Percentiles rank a stretch among this genome's conserved stretches.
These are phyloP conservation scores for Plemyria rubiginata DNA, from an alignment of 2,888 invertebrate genomes.

Conservation along the genomic window DNA sequence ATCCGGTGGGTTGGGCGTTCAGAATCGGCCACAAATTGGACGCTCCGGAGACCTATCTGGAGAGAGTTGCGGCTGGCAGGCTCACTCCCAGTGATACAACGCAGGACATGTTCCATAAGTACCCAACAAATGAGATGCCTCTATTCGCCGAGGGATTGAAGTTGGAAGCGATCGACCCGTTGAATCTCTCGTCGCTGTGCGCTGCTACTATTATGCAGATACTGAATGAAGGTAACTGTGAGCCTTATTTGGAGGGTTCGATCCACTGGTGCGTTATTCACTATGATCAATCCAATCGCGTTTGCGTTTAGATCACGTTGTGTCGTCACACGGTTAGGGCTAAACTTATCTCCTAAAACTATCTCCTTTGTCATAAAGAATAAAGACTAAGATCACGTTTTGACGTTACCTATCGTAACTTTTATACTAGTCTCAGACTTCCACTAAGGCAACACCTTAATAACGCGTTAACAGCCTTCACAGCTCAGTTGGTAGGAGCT, in stretches of 20 bases:
- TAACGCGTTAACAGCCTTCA: too few relatives aligned
- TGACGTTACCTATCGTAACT: too few relatives aligned
- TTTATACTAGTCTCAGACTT: not conserved
- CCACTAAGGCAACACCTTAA: too few relatives aligned
- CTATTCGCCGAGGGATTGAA: conserved; percentile 95
- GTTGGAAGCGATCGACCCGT: conserved; percentile 98
- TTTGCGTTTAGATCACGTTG: too few relatives aligned
- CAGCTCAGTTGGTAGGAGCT: too few relatives aligned
- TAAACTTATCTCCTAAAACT: too few relatives aligned
- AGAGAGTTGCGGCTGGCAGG: conserved; percentile 89
- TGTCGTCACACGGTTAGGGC: too few relatives aligned
- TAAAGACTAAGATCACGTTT: too few relatives aligned
- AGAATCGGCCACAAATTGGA: conserved; percentile 94
- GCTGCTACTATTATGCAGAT: conserved; percentile 98
- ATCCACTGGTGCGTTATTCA: too few relatives aligned
- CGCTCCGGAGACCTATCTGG: conserved; percentile 91
- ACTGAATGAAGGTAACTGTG: conserved; percentile 90
- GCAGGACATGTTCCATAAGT: conserved; percentile 90
- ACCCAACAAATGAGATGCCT: conserved; percentile 80
- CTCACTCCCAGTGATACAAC: conserved; percentile 92
- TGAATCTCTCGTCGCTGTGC: conserved; percentile 97
- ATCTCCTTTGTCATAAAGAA: too few relatives aligned
- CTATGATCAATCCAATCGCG: too few relatives aligned
- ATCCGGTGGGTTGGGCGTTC: conserved; percentile 98
- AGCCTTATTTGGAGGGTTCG: not conserved